Base-by-base conservation (phyloP, 2,113 vertebrate genomes). In the Mobula hypostoma region DNA sequence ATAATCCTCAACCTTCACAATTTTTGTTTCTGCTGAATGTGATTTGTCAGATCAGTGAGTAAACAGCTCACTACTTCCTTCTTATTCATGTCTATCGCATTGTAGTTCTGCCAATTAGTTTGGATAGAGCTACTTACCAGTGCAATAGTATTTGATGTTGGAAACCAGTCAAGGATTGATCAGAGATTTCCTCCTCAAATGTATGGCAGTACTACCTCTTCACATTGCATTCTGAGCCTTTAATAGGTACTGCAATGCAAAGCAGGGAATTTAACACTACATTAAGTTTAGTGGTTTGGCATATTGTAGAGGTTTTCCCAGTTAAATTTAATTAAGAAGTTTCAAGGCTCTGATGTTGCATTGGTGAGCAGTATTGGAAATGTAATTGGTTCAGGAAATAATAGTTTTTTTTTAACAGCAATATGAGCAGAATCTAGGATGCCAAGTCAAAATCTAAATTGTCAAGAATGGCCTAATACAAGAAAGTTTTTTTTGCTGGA, bases 121-220 rank as follows among this genome's bases (percentile, higher is more conserved):
- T 93, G 91, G 91, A 93, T 93, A 70, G 91, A 93, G 68, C 24
- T 76, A 70, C 68, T 93, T 93, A 40, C 90, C 68, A 93, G 68
- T 93, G 90, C 91, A 93, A 74, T 93, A 93, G 91, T 74, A 93
- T 74, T 93, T 56, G 36, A 93, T 29, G 83, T 93, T 93, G 70
- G 48, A 76, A 93, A 74, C 91, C 91, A 93, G 68, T 93, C 91
- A 93, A 93, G 91, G 21, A 17, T 92, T 93, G 91, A 93, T 93
- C 70, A 93, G 70, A 72, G 91, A 24, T 74, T 93, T 93, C 36
- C 32, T 76, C 8, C 27, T 76, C 36, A 93, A 74, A 93, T 76
- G 36, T 36, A 29, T 56, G 32, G 40, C 70, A 93, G 66, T 70
- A 93, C 6, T 76, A 93, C 40, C 40, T 93, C 48, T 40, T 74